Conservation (phyloP, 2,113 vertebrate genomes). For the Sinosuthora webbiana region DNA sequence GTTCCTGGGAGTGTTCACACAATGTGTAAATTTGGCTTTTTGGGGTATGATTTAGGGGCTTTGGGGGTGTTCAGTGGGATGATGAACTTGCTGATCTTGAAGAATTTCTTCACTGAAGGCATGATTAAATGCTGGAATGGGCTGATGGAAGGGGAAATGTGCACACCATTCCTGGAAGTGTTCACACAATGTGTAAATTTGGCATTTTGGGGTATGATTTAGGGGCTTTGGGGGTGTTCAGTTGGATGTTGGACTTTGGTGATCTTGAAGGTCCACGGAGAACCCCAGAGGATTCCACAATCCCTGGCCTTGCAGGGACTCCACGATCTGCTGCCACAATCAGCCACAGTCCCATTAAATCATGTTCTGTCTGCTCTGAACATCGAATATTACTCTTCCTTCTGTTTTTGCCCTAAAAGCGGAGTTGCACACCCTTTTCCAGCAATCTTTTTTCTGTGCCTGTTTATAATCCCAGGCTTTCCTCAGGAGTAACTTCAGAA, state of each 20-base stretch:
- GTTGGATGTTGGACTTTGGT: not conserved
- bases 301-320: not conserved
- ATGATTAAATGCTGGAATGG: not conserved
- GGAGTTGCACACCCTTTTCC: not conserved
- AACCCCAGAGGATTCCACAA: accelerated
- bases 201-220: not conserved
- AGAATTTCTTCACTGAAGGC: not conserved
- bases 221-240: not conserved
- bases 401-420: not conserved
- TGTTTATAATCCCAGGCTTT: not conserved
- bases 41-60: not conserved
- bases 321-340: not conserved
- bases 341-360: not conserved
- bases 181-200: not conserved
- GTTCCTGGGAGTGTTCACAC: not conserved
- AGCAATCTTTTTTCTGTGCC: not conserved
- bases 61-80: not conserved
- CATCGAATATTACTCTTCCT: accelerated
- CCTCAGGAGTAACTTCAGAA: not conserved
- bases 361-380: not conserved
- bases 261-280: not conserved
- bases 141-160: not conserved
- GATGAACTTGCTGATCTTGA: not conserved
- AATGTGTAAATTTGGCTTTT: not conserved
- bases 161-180: too few relatives aligned